Conservation (phyloP, 2,113 vertebrate species). For the Etheostoma cragini region DNA sequence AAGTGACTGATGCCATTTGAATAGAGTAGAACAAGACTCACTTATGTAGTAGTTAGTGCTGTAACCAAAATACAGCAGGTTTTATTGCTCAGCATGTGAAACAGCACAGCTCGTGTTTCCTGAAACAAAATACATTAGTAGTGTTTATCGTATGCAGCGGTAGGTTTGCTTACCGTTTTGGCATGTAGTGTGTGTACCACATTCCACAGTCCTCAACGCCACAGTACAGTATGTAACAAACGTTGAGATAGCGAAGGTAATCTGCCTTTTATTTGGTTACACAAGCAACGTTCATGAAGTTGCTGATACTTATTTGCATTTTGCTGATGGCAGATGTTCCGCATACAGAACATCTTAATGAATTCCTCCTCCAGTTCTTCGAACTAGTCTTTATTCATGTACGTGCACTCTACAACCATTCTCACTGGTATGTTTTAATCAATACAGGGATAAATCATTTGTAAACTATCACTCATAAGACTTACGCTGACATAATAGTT, state of each 20-base stretch:
- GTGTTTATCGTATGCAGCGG: not conserved
- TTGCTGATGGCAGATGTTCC: not conserved
- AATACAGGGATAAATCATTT: constrained; percentile 47
- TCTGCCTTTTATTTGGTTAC: constrained; percentile 30
- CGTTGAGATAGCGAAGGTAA: constrained; percentile 4
- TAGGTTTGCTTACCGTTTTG: constrained; percentile 25
- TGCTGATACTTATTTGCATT: constrained; percentile 8
- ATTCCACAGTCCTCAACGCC: constrained; percentile 9
- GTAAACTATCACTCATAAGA: constrained; percentile 42
- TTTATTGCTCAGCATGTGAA: constrained; percentile 62
- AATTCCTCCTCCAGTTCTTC: constrained; percentile 10
- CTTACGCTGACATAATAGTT: constrained; percentile 35
- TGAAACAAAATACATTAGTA: constrained; percentile 40
- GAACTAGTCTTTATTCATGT: constrained; percentile 1
- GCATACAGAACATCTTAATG: constrained; percentile 22
- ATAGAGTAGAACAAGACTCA: not conserved
- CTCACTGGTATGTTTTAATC: constrained; percentile 16
- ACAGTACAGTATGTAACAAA: constrained; percentile 18
- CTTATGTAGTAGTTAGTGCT: constrained; percentile 20
- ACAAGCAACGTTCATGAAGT: not conserved
- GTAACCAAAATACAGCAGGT: constrained; percentile 58
- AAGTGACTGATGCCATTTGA: not conserved
- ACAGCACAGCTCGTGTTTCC: constrained; percentile 34
- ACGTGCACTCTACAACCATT: constrained; percentile 50
- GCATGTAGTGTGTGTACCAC: constrained; percentile 2